Base-by-base conservation (phyloP, 1,140 invertebrate genomes). In the Armadillidium nasatum region DNA sequence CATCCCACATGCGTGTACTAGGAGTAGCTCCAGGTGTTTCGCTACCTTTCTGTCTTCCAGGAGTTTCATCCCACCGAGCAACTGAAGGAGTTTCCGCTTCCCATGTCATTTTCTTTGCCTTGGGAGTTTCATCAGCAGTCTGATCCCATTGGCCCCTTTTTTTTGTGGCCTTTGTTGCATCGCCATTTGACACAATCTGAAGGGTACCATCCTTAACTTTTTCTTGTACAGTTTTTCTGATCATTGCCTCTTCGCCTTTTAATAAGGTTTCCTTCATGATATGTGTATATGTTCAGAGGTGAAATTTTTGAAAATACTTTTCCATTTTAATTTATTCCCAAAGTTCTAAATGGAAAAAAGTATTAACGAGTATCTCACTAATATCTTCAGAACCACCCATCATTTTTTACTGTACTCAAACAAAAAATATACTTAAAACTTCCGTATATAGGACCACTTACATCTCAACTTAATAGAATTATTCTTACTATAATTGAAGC, bases 61-160 rank as follows among this genome's bases (percentile, higher is more conserved):
- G 97, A n/a, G 97, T 99, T 86, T 98, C 97, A 84, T 98, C 97
- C 97, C 97, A 99, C 75, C 93, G 88, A 79, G 90, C 89, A 72
- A 90, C 89, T 22, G 91, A 78, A 44, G 79, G 79, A 90, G 72
- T 44, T 89, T 84, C 88, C 22, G 89, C 86, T 74, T 90, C 88
- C 78, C 89, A 86, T 45, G 89, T 85, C 9, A 89, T 85, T 84
- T 94, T 94, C 84, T 94, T 94, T 81, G 92, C 92, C 86, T 50
- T 67, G 43, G 82, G 82, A 2, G 79, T 80, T 46, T 86, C 87
- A 83, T 93, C 93, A 66, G 92, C 90, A 11, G 94, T 93, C 85
- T 97, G 94, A 89, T 98, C 96, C 95, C 95, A 97, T 74, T 95
- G 89, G 6, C 95, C 93, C 67, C 95, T 89, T 85, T 96, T 96